These are phyloP conservation scores for Alosa alosa DNA, from an alignment of 2,113 vertebrate species.

Conservation along the genomic window DNA sequence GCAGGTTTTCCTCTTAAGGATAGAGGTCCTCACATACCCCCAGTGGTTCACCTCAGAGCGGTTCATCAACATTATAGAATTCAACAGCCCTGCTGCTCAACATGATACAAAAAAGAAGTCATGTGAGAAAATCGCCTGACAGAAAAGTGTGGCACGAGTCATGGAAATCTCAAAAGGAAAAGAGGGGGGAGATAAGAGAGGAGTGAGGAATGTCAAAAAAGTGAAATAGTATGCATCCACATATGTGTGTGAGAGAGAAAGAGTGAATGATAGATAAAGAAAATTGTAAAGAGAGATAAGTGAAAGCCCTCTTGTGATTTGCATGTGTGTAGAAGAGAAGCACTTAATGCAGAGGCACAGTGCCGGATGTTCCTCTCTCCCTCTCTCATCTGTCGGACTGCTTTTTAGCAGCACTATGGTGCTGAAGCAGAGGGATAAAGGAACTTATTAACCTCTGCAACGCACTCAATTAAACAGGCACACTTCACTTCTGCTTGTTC, in stretches of 20 bases:
- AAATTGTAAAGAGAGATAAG: background rate
- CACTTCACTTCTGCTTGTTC: slow-evolving; percentile 49
- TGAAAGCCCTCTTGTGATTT: background rate
- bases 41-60: background rate
- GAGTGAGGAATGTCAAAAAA: background rate
- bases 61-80: background rate
- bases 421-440: slow-evolving; percentile 35
- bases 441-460: slow-evolving; percentile 49
- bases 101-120: background rate
- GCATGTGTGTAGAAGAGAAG: background rate
- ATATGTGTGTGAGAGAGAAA: background rate
- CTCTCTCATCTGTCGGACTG: background rate
- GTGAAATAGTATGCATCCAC: background rate
- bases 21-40: background rate
- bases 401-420: background rate
- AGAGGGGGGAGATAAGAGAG: background rate
- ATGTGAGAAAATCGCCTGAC: background rate
- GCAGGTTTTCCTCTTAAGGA: too few species aligned
- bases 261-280: slow-evolving; percentile 11
- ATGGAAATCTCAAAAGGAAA: background rate
- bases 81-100: background rate
- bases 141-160: background rate
- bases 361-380: background rate
- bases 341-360: background rate
- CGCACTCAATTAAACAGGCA: slow-evolving; percentile 44